Percentiles rank a stretch among this genome's conserved stretches.
Conservation (phyloP, 2,888 invertebrate genomes). For the Drosophila borealis region DNA sequence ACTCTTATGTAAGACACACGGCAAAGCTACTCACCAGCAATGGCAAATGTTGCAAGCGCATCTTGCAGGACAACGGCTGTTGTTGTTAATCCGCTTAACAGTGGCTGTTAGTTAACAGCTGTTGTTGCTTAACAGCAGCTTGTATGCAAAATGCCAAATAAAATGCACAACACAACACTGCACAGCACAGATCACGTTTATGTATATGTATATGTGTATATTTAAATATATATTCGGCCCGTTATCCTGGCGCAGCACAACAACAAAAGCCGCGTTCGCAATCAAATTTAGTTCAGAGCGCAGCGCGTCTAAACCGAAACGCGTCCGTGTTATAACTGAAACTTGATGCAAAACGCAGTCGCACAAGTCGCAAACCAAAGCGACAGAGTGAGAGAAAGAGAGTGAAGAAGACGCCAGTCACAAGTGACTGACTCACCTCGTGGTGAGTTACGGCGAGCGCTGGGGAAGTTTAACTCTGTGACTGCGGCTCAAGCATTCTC, state of each 20-base stretch:
- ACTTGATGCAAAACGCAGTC: slow-evolving; percentile 70
- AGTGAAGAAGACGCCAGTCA: slow-evolving; percentile 36
- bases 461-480: slow-evolving; percentile 4
- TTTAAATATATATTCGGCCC: not conserved
- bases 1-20: slow-evolving; percentile 12
- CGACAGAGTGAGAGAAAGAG: slow-evolving; percentile 10
- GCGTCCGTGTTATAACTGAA: slow-evolving; percentile 81
- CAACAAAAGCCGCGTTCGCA: slow-evolving; percentile 13
- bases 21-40: slow-evolving; percentile 74
- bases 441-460: slow-evolving; percentile 38
- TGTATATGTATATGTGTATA: slow-evolving; percentile 4
- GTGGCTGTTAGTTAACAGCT: slow-evolving; percentile 17
- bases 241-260: slow-evolving; percentile 40
- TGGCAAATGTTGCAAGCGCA: slow-evolving; percentile 74
- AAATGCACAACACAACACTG: slow-evolving; percentile 23
- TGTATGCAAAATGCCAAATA: not conserved
- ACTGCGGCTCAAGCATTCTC: slow-evolving; percentile 64
- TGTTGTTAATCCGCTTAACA: slow-evolving; percentile 44
- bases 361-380: slow-evolving; percentile 15
- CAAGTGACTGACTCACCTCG: slow-evolving; percentile 45
- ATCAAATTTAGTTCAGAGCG: slow-evolving; percentile 20
- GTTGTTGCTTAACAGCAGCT: not conserved
- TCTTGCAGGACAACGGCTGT: slow-evolving; percentile 48
- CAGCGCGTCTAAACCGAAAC: slow-evolving; percentile 78
- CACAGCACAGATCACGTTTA: slow-evolving; percentile 33